Conservation (phyloP, 2,797 vertebrate genomes). For the Selene dorsalis region DNA sequence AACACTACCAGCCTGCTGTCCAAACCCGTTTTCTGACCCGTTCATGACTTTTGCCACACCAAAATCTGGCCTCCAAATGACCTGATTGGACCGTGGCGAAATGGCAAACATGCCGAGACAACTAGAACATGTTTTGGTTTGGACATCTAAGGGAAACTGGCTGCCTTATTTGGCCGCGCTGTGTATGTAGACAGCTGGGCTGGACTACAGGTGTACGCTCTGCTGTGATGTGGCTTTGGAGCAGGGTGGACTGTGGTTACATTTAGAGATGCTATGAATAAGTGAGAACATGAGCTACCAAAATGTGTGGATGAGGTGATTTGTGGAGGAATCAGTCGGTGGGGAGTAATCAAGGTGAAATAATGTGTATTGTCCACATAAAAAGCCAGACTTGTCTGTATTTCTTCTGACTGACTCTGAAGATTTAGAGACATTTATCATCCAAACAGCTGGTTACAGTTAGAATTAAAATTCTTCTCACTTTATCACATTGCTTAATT, state of each 20-base stretch:
- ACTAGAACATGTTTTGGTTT: slow-evolving; percentile 79
- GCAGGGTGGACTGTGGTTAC: slow-evolving; percentile 52
- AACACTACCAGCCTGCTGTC: slow-evolving; percentile 70
- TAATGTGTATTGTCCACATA: slow-evolving; percentile 2
- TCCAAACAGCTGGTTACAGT: slow-evolving; percentile 61
- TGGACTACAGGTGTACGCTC: slow-evolving; percentile 78
- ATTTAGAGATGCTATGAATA: slow-evolving; percentile 69
- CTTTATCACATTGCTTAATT: slow-evolving; percentile 65
- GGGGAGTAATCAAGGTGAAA: slow-evolving; percentile 12
- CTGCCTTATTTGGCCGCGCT: slow-evolving; percentile 70
- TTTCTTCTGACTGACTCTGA: slow-evolving; percentile 17
- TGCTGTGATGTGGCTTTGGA: slow-evolving; percentile 75
- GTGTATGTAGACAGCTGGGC: slow-evolving; percentile 81
- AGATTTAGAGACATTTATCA: slow-evolving; percentile 26
- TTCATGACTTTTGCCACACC: slow-evolving; percentile 69
- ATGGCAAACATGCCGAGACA: slow-evolving; percentile 79
- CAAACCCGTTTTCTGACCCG: slow-evolving; percentile 70
- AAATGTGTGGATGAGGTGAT: slow-evolving; percentile 58
- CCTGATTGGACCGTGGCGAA: slow-evolving; percentile 68
- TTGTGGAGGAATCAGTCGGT: slow-evolving; percentile 41
- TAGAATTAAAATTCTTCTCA: slow-evolving; percentile 56
- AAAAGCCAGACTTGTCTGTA: not conserved
- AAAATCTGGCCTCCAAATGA: slow-evolving; percentile 83
- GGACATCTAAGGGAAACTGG: slow-evolving; percentile 74
- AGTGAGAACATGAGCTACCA: slow-evolving; percentile 60